Base-by-base conservation (phyloP, 1,140 invertebrate genomes). In the Dendrolimus punctatus region DNA sequence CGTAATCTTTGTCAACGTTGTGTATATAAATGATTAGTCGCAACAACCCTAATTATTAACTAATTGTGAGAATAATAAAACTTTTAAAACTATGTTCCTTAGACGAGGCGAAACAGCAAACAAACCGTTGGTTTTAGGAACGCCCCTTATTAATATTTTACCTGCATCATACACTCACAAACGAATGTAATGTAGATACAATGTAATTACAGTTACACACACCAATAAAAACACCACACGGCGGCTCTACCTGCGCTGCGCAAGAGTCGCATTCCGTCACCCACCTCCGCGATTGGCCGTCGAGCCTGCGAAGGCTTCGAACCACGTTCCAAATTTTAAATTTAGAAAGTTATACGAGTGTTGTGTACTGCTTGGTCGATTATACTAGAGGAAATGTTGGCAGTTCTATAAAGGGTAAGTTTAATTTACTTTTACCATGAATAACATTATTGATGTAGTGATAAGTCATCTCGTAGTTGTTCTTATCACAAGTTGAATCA, bases 201-300 rank as follows among this genome's bases (percentile, higher is more conserved):
- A 37, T 68, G 71, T 77, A 69, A 67, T 63, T 71, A 76, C 63
- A 65, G 53, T 64, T 54, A 72, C 73, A 9, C 76, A 80, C 71
- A 77, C 77, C 64, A 43, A 72, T 67, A 71, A 66, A 49, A 23
- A 51, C 47, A 62, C 49, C 68, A 43, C 65, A 71, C 68, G 69
- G 65, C 48, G 37, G 53, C 47, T 59, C 52, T 52, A 57, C 64
- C 67, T 59, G 82, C 80, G 78, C 81, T 85, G 80, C 79, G 80
- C 79, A 72, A 71, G 81, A 82, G 81, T 75, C 79, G 58, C 80
- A 85, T 85, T 85, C 80, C 79, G 76, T 71, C 69, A 68, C 65
- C 69, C 70, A 80, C 79, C 73, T 76, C 58, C 67, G 67, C 70
- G 56, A 77, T 74, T 76, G 77, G 71, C 70, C 75, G 71, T 56